A percentile compares a stretch with the other conserved stretches of the same genome.
These are phyloP conservation scores for Ctenopoma multispine DNA, from an alignment of 2,797 vertebrate genomes.

Conservation along the genomic window DNA sequence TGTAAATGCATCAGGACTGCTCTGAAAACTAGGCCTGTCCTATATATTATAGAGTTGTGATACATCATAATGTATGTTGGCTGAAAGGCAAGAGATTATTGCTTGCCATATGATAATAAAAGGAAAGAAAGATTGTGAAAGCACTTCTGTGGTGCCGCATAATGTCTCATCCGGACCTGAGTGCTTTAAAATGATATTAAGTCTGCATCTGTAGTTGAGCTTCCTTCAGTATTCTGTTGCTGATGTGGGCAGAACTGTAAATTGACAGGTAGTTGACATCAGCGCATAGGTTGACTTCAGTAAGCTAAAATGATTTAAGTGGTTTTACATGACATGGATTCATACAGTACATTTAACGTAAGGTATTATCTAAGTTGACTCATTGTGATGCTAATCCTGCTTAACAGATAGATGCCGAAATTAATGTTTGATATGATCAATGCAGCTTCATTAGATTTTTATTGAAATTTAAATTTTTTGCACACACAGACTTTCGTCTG, in stretches of 20 bases:
- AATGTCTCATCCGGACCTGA: conserved; percentile 50
- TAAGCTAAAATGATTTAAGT: conserved; percentile 21
- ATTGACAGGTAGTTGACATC: conserved; percentile 13
- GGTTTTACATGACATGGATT: conserved; percentile 7
- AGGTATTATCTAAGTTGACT: conserved; percentile 9
- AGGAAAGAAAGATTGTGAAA: conserved; percentile 42
- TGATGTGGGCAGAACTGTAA: conserved; percentile 22
- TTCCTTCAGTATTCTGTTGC: conserved; percentile 6
- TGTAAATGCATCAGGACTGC: conserved; percentile 42
- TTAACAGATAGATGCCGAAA: conserved; percentile 4
- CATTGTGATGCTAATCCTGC: conserved; percentile 25
- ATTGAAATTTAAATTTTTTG: neutral
- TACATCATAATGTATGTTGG: conserved; percentile 54
- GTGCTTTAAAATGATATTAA: conserved; percentile 62
- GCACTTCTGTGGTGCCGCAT: conserved; percentile 54
- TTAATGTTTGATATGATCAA: conserved; percentile 9
- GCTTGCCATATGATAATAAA: conserved; percentile 59
- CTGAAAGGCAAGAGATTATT: conserved; percentile 52
- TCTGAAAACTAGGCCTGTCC: conserved; percentile 11
- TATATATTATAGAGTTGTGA: conserved; percentile 46
- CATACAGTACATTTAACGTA: neutral
- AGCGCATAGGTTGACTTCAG: neutral
- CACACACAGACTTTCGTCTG: conserved; percentile 4
- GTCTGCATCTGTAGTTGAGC: conserved; percentile 42
- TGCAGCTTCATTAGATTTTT: neutral